Conservation (phyloP, 2,888 invertebrate genomes). For the Merodon equestris region DNA sequence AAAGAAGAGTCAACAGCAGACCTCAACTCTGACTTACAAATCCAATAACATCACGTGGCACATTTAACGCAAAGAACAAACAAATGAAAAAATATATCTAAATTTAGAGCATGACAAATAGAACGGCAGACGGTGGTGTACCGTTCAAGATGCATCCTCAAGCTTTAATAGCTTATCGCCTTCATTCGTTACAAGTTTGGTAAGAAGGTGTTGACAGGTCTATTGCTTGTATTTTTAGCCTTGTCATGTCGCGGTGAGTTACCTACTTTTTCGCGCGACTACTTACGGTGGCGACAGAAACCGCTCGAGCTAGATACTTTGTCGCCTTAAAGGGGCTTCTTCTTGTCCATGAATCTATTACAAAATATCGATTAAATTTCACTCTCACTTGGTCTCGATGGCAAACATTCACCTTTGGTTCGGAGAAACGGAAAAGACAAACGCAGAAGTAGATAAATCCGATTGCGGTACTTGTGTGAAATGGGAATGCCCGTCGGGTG, state of each 20-base stretch:
- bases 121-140: conserved; percentile 1
- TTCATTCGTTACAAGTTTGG: conserved; percentile 58
- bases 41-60: conserved; percentile 43
- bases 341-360: conserved; percentile 63
- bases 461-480: conserved; percentile 20
- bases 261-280: conserved; percentile 49
- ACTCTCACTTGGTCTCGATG: conserved; percentile 57
- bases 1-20: conserved; percentile 15
- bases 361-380: conserved; percentile 64
- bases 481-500: not conserved
- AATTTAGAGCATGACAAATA: conserved; percentile 41
- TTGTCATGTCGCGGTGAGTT: conserved; percentile 45
- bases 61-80: conserved; percentile 12
- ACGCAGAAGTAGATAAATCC: conserved; percentile 18
- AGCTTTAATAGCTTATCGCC: conserved; percentile 56
- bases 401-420: conserved; percentile 59
- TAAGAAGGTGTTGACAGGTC: conserved; percentile 54
- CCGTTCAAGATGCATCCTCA: conserved; percentile 45
- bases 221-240: conserved; percentile 18
- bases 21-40: conserved; percentile 23
- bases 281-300: not conserved
- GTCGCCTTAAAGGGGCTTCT: conserved; percentile 53
- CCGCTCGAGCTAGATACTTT: conserved; percentile 15
- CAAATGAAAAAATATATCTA: conserved; percentile 31
- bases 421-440: conserved; percentile 19